Evolutionary conservation across 23 tunicate genomes (phyloP).

Genomic region (Oikopleura dioica): DNA sequence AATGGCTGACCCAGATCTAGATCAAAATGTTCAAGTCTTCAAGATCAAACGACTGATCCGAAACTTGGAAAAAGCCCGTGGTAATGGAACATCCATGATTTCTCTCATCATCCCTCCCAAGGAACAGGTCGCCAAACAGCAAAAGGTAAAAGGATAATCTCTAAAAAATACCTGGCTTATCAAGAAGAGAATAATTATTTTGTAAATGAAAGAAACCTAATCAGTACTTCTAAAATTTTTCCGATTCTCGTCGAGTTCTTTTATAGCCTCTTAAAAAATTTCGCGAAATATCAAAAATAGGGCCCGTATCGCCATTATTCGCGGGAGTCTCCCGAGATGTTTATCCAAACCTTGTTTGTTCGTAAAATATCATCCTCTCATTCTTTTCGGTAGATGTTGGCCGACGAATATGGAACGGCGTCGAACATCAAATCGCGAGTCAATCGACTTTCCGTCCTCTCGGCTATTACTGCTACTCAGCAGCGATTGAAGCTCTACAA

Average conservation of each 20-base stretch:
- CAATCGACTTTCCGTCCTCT: slow-evolving; percentile 67
- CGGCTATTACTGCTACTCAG: slow-evolving; percentile 89
- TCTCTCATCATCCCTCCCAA: slow-evolving; percentile 95
- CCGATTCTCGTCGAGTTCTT: no score
- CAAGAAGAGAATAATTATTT: no score
- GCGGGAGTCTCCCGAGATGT: no score
- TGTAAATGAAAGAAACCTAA: no score
- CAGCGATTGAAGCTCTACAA: slow-evolving; percentile 77
- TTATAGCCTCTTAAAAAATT: no score
- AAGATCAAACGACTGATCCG: slow-evolving; percentile 86
- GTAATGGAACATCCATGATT: slow-evolving; percentile 98
- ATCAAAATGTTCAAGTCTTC: slow-evolving; percentile 95
- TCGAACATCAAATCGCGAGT: slow-evolving; percentile 93
- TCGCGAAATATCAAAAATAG: no score
- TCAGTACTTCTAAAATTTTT: no score
- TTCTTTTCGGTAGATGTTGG: slow-evolving; percentile 29
- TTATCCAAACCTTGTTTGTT: no score
- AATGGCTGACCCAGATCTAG: slow-evolving; percentile 14
- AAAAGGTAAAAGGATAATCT: no score
- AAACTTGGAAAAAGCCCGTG: slow-evolving; percentile 90
- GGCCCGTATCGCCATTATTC: no score
- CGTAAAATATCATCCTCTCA: neutral
- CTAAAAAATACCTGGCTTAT: no score
- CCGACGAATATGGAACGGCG: slow-evolving; percentile 96
- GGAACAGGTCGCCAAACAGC: slow-evolving; percentile 72